Conservation (phyloP, 2,888 invertebrate genomes). For the Pseudococcus jackbeardsleyi region DNA sequence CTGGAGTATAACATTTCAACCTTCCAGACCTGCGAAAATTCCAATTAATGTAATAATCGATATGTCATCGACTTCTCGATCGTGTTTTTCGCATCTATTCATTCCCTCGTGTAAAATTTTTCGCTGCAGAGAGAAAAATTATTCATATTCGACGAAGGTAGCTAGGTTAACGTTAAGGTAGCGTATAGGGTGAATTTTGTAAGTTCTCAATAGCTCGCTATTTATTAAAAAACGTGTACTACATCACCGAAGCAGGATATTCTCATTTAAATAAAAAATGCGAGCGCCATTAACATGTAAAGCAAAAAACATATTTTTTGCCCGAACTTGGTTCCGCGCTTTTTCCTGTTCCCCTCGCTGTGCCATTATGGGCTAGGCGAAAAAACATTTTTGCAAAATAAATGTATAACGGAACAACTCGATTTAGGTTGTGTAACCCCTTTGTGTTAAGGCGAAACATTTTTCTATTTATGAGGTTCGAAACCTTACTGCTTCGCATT, state of each 20-base stretch:
- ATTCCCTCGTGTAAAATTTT: neutral
- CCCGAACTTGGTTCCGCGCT: constrained; percentile 34
- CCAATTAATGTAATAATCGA: neutral
- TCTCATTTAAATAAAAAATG: constrained; percentile 63
- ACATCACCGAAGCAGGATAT: constrained; percentile 55
- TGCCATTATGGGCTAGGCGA: constrained; percentile 35
- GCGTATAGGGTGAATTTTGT: constrained; percentile 4
- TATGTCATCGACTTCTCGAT: neutral
- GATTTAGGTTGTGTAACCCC: constrained; percentile 60
- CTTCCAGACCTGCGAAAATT: neutral
- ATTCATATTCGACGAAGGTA: constrained; percentile 20
- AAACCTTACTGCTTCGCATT: constrained; percentile 59
- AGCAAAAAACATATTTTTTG: constrained; percentile 57
- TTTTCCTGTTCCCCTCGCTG: constrained; percentile 43
- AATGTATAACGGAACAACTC: constrained; percentile 60
- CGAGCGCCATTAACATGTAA: constrained; percentile 58
- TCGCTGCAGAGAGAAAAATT: constrained; percentile 27
- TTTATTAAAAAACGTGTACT: constrained; percentile 62
- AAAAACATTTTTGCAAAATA: constrained; percentile 53
- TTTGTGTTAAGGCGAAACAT: constrained; percentile 52
- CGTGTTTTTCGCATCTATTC: no score
- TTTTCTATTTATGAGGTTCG: constrained; percentile 62
- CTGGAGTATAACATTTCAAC: neutral
- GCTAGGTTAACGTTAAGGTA: no score
- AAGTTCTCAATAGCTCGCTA: constrained; percentile 53